Base-by-base conservation (phyloP, 2,797 vertebrate species). In the Erpetoichthys calabaricus region DNA sequence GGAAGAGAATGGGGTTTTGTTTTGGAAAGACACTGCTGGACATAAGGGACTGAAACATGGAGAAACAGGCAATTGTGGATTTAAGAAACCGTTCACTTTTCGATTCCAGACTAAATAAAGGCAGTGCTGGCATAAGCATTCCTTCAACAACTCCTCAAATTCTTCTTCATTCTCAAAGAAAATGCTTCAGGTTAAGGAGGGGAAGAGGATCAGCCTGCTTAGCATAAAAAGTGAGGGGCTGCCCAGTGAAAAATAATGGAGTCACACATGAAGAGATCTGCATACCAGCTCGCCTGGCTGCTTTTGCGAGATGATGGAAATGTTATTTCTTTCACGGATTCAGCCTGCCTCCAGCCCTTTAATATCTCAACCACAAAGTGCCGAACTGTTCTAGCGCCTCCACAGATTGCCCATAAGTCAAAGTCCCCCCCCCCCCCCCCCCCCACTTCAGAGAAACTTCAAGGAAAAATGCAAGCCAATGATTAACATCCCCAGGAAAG, bases 331-430 rank as follows among this genome's bases (percentile, higher is more conserved):
- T 25, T 25, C 25, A 25, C 25, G 25, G 25, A 25, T 25, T 25
- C 25, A 25, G 25, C 25, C 25, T 25, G 25, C 25, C 25, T 41
- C 53, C 8, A 41, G 8, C 44, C 60, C 72, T 73, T 75, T 73
- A 75, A 75, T 80, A 79, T 79, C 60, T 80, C 68, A 81, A 73
- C 70, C 65, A 69, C 67, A 78, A 77, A 78, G 66, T 53, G 44
- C 5, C 45, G 58, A 61, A 64, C 59, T 62, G 78, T 82, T 80
- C 73, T 73, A 71, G 70, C 75, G 60, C n/a, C 64, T 75, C 71
- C 77, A 79, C 77, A 83, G 76, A 79, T 70, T 60, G 64, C 72
- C 76, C 74, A 68, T 78, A 80, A 76, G 67, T 78, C 73, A 76
- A 67, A 73, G 45, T 70, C 73, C 74, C 82, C 82, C 83, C 83